Evolutionary conservation across 35 echinoderm and acorn worm genomes (phyloP).

Genomic region (Apostichopus californicus): DNA sequence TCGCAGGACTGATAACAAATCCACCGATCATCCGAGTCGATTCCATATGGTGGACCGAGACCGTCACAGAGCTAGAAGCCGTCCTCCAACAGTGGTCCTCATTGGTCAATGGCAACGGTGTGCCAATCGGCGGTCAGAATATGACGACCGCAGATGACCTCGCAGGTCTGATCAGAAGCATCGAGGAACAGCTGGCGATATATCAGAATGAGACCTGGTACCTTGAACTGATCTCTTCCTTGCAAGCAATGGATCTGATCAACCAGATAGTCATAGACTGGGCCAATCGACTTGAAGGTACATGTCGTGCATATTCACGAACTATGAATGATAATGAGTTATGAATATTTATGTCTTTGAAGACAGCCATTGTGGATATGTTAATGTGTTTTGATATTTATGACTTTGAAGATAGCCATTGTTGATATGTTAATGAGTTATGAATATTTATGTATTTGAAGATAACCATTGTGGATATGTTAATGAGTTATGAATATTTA

Average conservation of each 20-base stretch:
- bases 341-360: too few relatives aligned
- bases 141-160: background rate
- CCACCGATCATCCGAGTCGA: slow-evolving; percentile 1
- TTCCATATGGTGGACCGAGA: slow-evolving; percentile 19
- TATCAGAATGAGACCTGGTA: slow-evolving; percentile 47
- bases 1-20: background rate
- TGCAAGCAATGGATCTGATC: background rate
- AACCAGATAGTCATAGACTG: slow-evolving; percentile 31
- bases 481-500: too few relatives aligned
- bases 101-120: background rate
- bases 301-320: background rate
- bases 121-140: background rate
- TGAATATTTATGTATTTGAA: too few relatives aligned
- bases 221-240: background rate
- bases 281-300: background rate
- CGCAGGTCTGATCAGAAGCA: background rate
- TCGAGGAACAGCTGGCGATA: background rate
- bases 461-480: too few relatives aligned
- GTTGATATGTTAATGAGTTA: too few relatives aligned
- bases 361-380: too few relatives aligned
- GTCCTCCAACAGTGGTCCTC: background rate
- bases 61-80: background rate
- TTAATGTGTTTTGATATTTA: too few relatives aligned
- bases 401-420: too few relatives aligned
- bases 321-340: too few relatives aligned